Conservation (phyloP, 2,888 invertebrate species). For the Listrodromus nycthemerus region DNA sequence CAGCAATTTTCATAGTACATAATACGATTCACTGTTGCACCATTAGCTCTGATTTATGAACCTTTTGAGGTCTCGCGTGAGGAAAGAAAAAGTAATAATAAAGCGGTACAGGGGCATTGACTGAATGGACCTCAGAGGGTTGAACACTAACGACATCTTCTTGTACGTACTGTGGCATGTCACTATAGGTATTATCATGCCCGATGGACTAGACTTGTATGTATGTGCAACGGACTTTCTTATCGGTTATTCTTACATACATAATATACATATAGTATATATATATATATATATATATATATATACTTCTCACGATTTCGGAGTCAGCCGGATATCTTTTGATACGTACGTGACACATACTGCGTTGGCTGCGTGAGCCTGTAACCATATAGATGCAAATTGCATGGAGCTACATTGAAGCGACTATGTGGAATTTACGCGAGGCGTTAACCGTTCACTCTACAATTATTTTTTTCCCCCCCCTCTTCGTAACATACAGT, state of each 20-base stretch:
- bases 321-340: slow-evolving; percentile 8
- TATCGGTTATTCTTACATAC: slow-evolving; percentile 43
- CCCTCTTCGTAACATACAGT: background rate
- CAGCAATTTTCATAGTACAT: slow-evolving; percentile 55
- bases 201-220: slow-evolving; percentile 57
- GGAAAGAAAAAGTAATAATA: background rate
- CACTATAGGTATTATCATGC: slow-evolving; percentile 63
- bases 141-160: slow-evolving; percentile 44
- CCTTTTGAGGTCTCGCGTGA: slow-evolving; percentile 56
- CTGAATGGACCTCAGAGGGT: slow-evolving; percentile 60
- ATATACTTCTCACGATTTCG: slow-evolving; percentile 2
- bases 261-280: slow-evolving; percentile 4
- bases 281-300: background rate
- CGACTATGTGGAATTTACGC: slow-evolving; percentile 2
- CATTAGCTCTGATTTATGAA: slow-evolving; percentile 63
- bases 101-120: background rate
- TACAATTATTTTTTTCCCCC: background rate
- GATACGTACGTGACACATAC: slow-evolving; percentile 22
- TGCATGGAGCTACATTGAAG: slow-evolving; percentile 36
- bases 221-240: slow-evolving; percentile 58
- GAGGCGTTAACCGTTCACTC: background rate
- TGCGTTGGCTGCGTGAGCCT: slow-evolving; percentile 27
- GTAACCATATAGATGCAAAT: slow-evolving; percentile 28
- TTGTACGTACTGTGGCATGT: slow-evolving; percentile 68
- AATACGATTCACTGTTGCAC: slow-evolving; percentile 72